These are phyloP conservation scores for Dermatemys mawii DNA, from an alignment of 2,113 vertebrate genomes.

Conservation along the genomic window DNA sequence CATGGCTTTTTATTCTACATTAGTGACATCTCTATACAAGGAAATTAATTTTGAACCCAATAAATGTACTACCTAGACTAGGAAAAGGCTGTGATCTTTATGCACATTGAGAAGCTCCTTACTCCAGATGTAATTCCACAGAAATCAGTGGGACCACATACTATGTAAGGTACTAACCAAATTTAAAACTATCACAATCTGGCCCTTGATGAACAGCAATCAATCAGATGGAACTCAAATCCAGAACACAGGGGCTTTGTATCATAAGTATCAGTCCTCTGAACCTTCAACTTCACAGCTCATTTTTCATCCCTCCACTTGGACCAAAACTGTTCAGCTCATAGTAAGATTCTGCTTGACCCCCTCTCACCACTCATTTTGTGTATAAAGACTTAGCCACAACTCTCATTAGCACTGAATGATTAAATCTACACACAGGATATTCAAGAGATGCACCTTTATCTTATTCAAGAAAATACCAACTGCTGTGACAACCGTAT, in stretches of 20 bases:
- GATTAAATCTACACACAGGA: not conserved
- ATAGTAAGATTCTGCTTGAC: not conserved
- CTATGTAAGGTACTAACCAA: not conserved
- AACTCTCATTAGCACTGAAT: not conserved
- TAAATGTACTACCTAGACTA: not conserved
- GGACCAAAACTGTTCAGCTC: not conserved
- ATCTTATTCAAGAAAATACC: not conserved
- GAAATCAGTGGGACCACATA: not conserved
- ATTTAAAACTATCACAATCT: not conserved
- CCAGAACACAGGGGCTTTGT: not conserved
- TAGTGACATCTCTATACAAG: not conserved
- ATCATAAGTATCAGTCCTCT: not conserved
- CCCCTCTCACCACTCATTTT: not conserved
- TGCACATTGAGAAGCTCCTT: not conserved
- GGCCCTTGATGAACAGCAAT: not conserved
- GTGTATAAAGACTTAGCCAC: not conserved
- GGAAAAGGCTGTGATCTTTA: not conserved
- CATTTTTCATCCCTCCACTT: not conserved
- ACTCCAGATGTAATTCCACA: not conserved
- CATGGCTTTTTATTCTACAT: not conserved
- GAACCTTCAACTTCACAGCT: not conserved
- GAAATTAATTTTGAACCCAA: not conserved
- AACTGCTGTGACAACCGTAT: not conserved
- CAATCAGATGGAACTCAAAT: not conserved
- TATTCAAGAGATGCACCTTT: not conserved